Conservation (phyloP, 2,797 vertebrate genomes). For the Pachyuromys duprasi region DNA sequence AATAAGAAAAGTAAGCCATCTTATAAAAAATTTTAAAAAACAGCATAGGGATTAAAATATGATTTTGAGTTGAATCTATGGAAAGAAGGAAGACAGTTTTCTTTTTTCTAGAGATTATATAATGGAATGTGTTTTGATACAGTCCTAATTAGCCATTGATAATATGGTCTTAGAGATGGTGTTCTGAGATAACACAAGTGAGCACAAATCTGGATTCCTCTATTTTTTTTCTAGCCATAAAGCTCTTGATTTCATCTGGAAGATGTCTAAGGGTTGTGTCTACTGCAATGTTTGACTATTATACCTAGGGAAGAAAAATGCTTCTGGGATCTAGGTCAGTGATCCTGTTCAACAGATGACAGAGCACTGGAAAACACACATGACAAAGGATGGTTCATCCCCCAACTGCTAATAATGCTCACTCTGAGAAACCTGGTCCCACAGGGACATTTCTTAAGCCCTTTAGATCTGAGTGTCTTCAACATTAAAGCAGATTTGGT, state of each 20-base stretch:
- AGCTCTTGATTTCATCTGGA: background rate
- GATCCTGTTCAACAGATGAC: accelerated
- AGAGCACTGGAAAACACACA: background rate
- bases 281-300: background rate
- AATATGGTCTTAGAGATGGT: background rate
- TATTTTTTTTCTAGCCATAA: background rate
- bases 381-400: background rate
- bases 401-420: background rate
- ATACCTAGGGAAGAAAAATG: background rate
- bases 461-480: background rate
- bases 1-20: background rate
- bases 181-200: background rate
- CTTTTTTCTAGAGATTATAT: background rate
- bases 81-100: background rate
- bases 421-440: background rate
- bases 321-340: background rate
- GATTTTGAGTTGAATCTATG: background rate
- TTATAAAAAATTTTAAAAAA: background rate
- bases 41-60: background rate
- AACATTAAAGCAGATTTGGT: background rate
- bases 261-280: background rate
- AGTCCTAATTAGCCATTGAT: background rate
- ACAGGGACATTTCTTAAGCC: background rate
- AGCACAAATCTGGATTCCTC: background rate
- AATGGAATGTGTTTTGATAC: background rate